Base-by-base conservation (phyloP, 2,888 invertebrate species). In the Eugnorisma glareosa region DNA sequence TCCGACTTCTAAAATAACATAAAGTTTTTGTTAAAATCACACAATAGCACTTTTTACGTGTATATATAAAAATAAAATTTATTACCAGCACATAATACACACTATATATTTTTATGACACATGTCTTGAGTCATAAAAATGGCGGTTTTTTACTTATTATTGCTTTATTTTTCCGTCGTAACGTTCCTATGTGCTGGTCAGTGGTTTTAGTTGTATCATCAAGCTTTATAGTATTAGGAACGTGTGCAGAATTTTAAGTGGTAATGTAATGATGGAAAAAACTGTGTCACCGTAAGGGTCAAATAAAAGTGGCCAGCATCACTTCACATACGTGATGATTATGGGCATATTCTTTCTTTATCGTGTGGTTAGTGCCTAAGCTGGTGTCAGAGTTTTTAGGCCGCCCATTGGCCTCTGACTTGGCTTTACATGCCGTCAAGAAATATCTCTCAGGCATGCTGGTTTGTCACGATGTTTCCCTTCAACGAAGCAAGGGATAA, bases 181-280 rank as follows among this genome's bases (percentile, higher is more conserved):
- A 81, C 71, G 64, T 81, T 67, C 2, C 35, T 63, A 10, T 59
- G 35, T 76, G 48, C 35, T 69, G 86, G 63, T 75, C 79, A 88
- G 54, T 84, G 59, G 51, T 75, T 86, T 88, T 88, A 86, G 86
- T 69, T 70, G 24, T 24, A 40, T 43, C 48, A 45, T 74, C 71
- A 77, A 73, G 37, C 54, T 77, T 45, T 82, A 31, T 71, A 40
- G 37, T 10, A 15, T 28, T 57, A 31, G 43, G n/a, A 6, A 37
- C 43, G 71, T 61, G 67, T 64, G 85, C 63, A 64, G 37, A 68
- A 81, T 71, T 71, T 57, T 63, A 84, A 73, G 74, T 68, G 18
- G 24, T 0, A 0, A 24, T 48, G 28, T n/a, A 0, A 51, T 64
- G 35, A 57, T 4, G 70, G 64, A 40, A 64, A 54, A 35, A 40